Evolutionary conservation across 2,797 vertebrate genomes (phyloP), one percentile per base, ranked within the genome.

Genomic region (Notolabrus celidotus): DNA sequence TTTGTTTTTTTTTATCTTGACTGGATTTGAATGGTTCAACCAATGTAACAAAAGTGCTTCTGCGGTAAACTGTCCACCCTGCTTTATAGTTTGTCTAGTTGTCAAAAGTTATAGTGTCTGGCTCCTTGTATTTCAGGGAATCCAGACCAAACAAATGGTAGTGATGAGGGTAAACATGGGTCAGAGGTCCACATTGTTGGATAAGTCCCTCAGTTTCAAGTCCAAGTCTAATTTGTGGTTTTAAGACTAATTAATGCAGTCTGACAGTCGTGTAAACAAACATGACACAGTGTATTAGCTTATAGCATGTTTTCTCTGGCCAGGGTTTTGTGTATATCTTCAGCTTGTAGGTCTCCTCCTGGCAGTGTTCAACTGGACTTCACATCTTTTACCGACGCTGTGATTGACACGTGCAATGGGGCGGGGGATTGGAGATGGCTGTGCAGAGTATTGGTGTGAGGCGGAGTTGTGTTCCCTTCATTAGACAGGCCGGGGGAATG

Each of bases 351-450:
- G 73, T 71, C 67, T 79, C 52, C 71, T 75, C 52, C 71, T 75
- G 74, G 77, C 74, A 76, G 63, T 56, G 59, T 51, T 74, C 3
- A 55, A 47, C 71, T 69, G 54, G 20, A 56, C 52, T 3, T 20
- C 68, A 78, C 23, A 86, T 88, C 77, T 79, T 82, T 90, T 83
- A 85, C 80, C 64, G 82, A 80, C 64, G 85, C 41, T 67, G 71
- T 93, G 92, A 94, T 90, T 93, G 93, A 92, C 92, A 82, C 25
- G 83, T 79, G 87, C 90, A 94, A 93, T 93, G 93, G 88, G 85
- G 86, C 90, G 88, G 93, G 90, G 89, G 85, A 93, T 93, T 94
- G 86, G 89, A 88, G 87, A 89, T 86, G 80, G 84, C 87, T 83
- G 80, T 77, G 78, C 54, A 67, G 80, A 77, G 88, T 82, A 68